Evolutionary conservation across 2,888 invertebrate species (phyloP).

Genomic region (Busseola fusca): DNA sequence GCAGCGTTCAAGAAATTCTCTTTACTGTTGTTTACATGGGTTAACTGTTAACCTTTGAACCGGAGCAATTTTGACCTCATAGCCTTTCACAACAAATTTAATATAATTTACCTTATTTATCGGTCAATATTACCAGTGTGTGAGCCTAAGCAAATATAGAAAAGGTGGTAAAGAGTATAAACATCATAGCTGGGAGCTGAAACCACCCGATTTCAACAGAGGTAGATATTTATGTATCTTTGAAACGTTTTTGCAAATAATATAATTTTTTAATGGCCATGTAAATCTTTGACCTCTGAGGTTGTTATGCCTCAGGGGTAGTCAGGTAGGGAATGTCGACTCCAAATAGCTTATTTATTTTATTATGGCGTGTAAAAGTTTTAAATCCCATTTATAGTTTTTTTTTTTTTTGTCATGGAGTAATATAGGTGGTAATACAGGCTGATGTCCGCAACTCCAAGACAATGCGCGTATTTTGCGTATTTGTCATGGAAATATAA

Average conservation of each 20-base stretch:
- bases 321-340: not conserved
- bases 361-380: not conserved
- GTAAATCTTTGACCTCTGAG: not conserved
- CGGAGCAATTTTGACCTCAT: slow-evolving; percentile 20
- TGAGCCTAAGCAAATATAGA: slow-evolving; percentile 52
- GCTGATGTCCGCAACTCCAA: too few species aligned
- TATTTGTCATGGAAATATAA: too few species aligned
- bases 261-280: not conserved
- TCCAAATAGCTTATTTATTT: not conserved
- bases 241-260: slow-evolving; percentile 7
- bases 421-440: too few species aligned
- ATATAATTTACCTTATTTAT: slow-evolving; percentile 53
- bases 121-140: slow-evolving; percentile 38
- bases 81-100: slow-evolving; percentile 52
- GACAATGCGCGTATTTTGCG: too few species aligned
- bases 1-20: slow-evolving; percentile 7
- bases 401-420: too few species aligned
- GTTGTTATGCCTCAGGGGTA: not conserved
- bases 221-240: not conserved
- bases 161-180: slow-evolving; percentile 12
- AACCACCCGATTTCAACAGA: not conserved
- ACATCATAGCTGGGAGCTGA: not conserved
- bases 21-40: slow-evolving; percentile 2
- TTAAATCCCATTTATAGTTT: too few species aligned
- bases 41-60: slow-evolving; percentile 29